These are phyloP conservation scores for Panonychus citri DNA, from an alignment of 1,140 invertebrate species.

Conservation along the genomic window DNA sequence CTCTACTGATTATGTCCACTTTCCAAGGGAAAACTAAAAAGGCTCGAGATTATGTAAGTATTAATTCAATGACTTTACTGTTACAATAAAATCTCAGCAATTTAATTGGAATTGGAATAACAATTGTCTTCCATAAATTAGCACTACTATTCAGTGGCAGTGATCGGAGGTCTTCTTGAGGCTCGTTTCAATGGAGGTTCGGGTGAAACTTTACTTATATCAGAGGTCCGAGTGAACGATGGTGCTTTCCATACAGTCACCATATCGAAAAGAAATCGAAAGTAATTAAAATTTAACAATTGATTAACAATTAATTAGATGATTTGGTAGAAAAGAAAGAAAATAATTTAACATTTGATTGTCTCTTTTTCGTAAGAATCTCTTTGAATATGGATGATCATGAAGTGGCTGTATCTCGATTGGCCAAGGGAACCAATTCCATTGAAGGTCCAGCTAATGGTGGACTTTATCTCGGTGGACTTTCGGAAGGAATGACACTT, in stretches of 20 bases:
- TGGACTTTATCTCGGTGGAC: constrained; percentile 36
- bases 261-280: constrained; percentile 11
- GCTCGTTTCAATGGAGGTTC: constrained; percentile 41
- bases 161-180: constrained; percentile 37
- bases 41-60: constrained; percentile 12
- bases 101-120: not conserved
- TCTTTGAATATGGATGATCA: constrained; percentile 33
- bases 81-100: no score
- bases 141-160: constrained; percentile 40
- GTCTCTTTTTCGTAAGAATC: constrained; percentile 8
- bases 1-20: constrained; percentile 45
- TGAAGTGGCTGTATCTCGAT: constrained; percentile 26
- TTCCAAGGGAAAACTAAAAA: constrained; percentile 16
- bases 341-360: no score
- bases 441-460: constrained; percentile 27
- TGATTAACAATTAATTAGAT: not conserved
- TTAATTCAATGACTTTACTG: no score
- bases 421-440: constrained; percentile 26
- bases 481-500: constrained; percentile 27
- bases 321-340: no score
- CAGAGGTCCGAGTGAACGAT: constrained; percentile 14
- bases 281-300: no score
- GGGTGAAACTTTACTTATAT: constrained; percentile 28
- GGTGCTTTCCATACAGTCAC: constrained; percentile 16
- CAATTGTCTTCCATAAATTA: constrained; percentile 17